Evolutionary conservation across 2,113 vertebrate genomes (phyloP).

Genomic region (Clupea harengus): DNA sequence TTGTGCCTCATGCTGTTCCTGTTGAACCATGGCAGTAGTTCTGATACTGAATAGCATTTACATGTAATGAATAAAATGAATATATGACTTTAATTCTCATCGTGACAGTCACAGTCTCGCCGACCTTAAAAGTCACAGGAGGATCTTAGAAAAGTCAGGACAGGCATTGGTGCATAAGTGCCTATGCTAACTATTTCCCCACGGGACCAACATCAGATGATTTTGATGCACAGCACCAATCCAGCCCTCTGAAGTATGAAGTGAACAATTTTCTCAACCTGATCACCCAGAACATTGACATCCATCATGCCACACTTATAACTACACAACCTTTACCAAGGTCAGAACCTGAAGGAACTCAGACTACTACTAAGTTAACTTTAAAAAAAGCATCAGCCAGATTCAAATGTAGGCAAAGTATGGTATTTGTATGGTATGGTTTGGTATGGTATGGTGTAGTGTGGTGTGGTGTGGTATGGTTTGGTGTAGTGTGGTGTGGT

Average conservation of each 20-base stretch:
- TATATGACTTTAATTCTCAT: not conserved
- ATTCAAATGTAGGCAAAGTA: not conserved
- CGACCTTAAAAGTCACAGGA: not conserved
- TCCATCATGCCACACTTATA: not conserved
- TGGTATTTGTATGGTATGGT: not conserved
- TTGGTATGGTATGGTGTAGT: no score
- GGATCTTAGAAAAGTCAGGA: not conserved
- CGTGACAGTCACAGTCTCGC: not conserved
- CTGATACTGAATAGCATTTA: not conserved
- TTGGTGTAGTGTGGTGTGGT: no score
- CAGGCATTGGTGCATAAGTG: not conserved
- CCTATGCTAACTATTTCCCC: not conserved
- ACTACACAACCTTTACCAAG: not conserved
- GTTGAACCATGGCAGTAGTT: not conserved
- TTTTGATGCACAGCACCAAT: not conserved
- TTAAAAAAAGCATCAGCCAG: not conserved
- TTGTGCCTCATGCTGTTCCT: not conserved
- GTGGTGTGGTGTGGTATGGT: no score
- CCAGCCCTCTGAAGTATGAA: not conserved
- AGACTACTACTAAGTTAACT: not conserved
- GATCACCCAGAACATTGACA: not conserved
- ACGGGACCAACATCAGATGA: not conserved
- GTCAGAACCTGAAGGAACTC: not conserved
- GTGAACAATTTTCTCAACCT: not conserved
- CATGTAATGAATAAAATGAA: constrained; percentile 8